A percentile compares a stretch with the other conserved stretches of the same genome.
Conservation (phyloP, 2,797 vertebrate genomes). For the Lagocephalus sceleratus region DNA sequence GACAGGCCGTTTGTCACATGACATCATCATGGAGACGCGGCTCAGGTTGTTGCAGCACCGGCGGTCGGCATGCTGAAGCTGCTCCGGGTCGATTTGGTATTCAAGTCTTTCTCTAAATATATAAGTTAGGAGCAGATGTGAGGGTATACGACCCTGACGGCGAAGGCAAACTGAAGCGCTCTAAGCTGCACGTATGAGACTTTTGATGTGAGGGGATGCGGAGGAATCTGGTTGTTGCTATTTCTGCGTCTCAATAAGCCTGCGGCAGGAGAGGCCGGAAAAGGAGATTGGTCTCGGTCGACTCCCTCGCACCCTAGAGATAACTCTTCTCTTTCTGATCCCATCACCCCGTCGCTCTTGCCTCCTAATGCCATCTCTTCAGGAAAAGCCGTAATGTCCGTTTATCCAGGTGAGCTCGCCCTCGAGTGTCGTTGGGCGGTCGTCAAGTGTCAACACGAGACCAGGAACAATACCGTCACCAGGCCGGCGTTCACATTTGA, state of each 20-base stretch:
- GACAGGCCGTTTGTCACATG: slow-evolving; percentile 14
- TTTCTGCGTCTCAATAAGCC: slow-evolving; percentile 60
- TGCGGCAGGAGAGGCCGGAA: slow-evolving; percentile 46
- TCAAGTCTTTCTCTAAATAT: slow-evolving; percentile 29
- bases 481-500: slow-evolving; percentile 65
- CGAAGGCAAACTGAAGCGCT: slow-evolving; percentile 33
- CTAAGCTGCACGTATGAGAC: slow-evolving; percentile 47
- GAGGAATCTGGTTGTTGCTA: slow-evolving; percentile 46
- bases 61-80: too few species aligned
- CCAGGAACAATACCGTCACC: slow-evolving; percentile 32
- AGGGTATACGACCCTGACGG: slow-evolving; percentile 43
- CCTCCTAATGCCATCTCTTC: slow-evolving; percentile 8
- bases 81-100: slow-evolving; percentile 19
- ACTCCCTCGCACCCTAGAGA: slow-evolving; percentile 41
- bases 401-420: slow-evolving; percentile 66
- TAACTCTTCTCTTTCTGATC: slow-evolving; percentile 14
- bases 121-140: slow-evolving; percentile 39
- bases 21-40: slow-evolving; percentile 16
- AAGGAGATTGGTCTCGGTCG: slow-evolving; percentile 50
- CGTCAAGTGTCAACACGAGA: slow-evolving; percentile 61
- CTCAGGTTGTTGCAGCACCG: slow-evolving; percentile 9
- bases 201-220: slow-evolving; percentile 63
- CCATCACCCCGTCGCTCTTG: slow-evolving; percentile 1
- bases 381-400: slow-evolving; percentile 55
- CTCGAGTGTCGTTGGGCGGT: slow-evolving; percentile 45